Conservation (phyloP, 2,113 vertebrate species). For the Pleuronectes platessa region DNA sequence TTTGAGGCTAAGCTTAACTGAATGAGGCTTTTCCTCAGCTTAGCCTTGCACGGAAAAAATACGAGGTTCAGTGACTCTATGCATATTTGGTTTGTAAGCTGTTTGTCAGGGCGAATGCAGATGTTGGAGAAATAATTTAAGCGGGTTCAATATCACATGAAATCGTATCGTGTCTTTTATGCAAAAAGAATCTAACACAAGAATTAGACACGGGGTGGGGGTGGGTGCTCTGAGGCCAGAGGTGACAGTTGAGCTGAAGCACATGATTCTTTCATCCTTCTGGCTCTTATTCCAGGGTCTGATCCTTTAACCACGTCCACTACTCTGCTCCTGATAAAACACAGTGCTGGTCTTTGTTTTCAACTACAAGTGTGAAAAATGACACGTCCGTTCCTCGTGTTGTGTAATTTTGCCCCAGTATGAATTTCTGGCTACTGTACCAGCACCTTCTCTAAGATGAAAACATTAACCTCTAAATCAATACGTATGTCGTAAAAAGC, state of each 20-base stretch:
- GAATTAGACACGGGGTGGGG: neutral
- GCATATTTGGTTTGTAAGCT: slow-evolving; percentile 25
- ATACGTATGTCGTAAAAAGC: neutral
- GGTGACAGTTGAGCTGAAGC: slow-evolving; percentile 53
- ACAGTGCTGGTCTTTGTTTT: neutral
- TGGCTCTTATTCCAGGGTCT: slow-evolving; percentile 4
- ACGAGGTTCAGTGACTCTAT: neutral
- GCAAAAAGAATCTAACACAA: neutral
- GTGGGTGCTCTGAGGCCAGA: slow-evolving; percentile 4
- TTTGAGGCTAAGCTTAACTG: slow-evolving; percentile 46
- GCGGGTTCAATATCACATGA: neutral
- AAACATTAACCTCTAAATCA: slow-evolving; percentile 17
- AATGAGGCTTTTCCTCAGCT: slow-evolving; percentile 41
- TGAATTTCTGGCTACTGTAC: neutral
- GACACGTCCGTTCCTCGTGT: neutral
- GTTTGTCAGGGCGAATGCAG: neutral
- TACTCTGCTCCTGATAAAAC: slow-evolving; percentile 10
- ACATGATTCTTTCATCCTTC: slow-evolving; percentile 55
- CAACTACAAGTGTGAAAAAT: neutral
- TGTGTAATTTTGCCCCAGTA: neutral
- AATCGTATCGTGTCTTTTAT: no score
- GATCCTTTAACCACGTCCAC: slow-evolving; percentile 24
- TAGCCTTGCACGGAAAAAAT: slow-evolving; percentile 22
- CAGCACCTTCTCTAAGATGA: slow-evolving; percentile 12
- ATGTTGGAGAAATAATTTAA: neutral